Evolutionary conservation across 2,888 invertebrate species (phyloP), one percentile per base, ranked within the genome.

Genomic region (Hirudinaria manillensis): DNA sequence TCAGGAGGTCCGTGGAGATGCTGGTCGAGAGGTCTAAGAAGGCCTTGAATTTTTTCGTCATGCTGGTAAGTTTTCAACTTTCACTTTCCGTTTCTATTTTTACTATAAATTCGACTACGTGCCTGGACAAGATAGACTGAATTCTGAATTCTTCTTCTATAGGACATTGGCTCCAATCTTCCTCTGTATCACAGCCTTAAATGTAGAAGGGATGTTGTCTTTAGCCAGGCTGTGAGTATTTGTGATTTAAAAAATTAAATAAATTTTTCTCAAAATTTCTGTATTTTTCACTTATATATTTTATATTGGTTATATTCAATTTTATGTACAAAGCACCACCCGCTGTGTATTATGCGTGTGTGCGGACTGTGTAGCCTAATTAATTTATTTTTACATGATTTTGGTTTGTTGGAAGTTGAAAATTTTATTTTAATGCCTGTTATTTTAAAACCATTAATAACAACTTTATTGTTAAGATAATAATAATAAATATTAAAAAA

Each of bases 1-100:
- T 91, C 34, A 88, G 91, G 76, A 80, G 81, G 27, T 83, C 82
- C 77, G 78, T 83, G 45, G 82, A 84, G 68, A 81, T 83, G 66
- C 80, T 83, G 67, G 81, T 81, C 73, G 78, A 80, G 0, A 90
- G 91, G 80, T 93, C 92, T 0, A 91, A 91, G 87, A 90, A 92
- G 82, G 91, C 92, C 0, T 86, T 93, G 45, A 85, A 92, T 6
- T 83, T 85, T 76, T 79, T 84, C 19, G 80, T 83, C 36, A 78
- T 86, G 3, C 80, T 83, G 82, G 85, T 84, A 76, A 68, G 16
- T 32, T n/a, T n/a, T n/a, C n/a, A n/a, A n/a, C n/a, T n/a, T 24
- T n/a, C 24, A 6, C 29, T 67, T 67, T 4, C 24, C 29, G 7
- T 67, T 67, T 3, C 7, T 6, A 19, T 0, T 29, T 24, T 32